A percentile compares a stretch with the other conserved stretches of the same genome.
phyloP scores from a whole-genome alignment of 2,888 invertebrate genomes.

The Boloria euphrosyne region DNA sequence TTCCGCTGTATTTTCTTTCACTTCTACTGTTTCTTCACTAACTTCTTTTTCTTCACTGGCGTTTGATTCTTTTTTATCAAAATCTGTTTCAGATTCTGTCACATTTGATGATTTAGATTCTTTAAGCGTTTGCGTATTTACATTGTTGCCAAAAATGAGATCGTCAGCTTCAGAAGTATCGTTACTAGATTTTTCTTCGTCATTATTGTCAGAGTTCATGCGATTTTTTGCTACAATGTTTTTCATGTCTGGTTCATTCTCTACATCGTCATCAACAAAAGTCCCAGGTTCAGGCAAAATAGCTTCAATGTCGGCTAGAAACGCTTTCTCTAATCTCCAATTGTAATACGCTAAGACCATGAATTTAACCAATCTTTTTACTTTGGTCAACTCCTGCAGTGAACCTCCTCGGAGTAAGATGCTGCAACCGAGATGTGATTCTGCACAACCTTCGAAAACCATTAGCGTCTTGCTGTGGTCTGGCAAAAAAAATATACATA shows the following conservation, averaged over 20 bases:
- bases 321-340: conserved; percentile 95
- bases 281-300: conserved; percentile 70
- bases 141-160: conserved; percentile 35
- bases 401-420: conserved; percentile 91
- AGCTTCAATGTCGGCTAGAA: conserved; percentile 91
- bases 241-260: conserved; percentile 30
- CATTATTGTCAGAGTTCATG: conserved; percentile 23
- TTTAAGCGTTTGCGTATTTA: conserved; percentile 19
- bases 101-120: conserved; percentile 15
- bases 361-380: conserved; percentile 92
- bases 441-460: conserved; percentile 95
- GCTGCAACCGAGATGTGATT: conserved; percentile 92
- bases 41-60: background rate
- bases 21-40: conserved; percentile 19
- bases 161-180: conserved; percentile 40
- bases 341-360: conserved; percentile 94
- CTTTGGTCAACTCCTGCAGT: conserved; percentile 87
- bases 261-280: conserved; percentile 57
- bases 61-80: conserved; percentile 22
- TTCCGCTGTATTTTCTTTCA: conserved; percentile 30
- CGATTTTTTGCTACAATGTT: conserved; percentile 28
- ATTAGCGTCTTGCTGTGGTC: conserved; percentile 92
- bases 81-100: conserved; percentile 31
- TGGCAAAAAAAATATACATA: conserved; percentile 49
- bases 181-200: conserved; percentile 28